Conservation (phyloP, 2,888 invertebrate genomes). For the Zootermopsis nevadensis region DNA sequence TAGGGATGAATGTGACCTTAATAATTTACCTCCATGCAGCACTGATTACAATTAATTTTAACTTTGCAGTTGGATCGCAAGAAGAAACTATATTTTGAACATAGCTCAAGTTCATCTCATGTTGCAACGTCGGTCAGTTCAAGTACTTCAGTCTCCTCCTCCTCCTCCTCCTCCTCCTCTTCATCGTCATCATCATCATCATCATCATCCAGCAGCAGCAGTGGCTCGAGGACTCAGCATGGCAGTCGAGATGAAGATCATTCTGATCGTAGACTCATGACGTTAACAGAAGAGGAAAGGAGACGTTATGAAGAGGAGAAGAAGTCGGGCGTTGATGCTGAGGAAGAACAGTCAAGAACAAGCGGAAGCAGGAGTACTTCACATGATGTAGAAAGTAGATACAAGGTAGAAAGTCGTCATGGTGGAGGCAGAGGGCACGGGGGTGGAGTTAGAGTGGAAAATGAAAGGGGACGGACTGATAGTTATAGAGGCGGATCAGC, state of each 20-base stretch:
- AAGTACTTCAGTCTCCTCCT: neutral
- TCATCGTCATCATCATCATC: conserved; percentile 30
- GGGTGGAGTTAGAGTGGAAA: no score
- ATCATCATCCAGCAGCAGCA: conserved; percentile 28
- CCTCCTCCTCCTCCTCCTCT: neutral
- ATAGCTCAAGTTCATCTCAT: conserved; percentile 4
- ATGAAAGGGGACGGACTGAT: no score
- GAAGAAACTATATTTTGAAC: conserved; percentile 27
- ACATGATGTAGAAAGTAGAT: no score
- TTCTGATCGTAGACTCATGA: conserved; percentile 49
- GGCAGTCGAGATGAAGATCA: neutral
- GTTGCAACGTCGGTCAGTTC: neutral
- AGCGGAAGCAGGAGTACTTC: neutral
- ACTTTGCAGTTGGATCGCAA: conserved; percentile 28
- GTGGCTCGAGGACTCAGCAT: neutral
- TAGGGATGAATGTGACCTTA: no score
- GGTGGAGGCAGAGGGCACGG: neutral
- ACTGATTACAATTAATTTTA: no score
- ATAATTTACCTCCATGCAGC: no score
- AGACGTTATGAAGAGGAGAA: conserved; percentile 51
- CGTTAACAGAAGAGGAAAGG: conserved; percentile 54
- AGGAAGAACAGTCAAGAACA: neutral
- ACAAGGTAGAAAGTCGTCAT: neutral
- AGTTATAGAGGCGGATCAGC: no score
- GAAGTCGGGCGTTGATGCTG: neutral